Evolutionary conservation across 2,888 invertebrate species (phyloP).

Genomic region (Andrena fulva): DNA sequence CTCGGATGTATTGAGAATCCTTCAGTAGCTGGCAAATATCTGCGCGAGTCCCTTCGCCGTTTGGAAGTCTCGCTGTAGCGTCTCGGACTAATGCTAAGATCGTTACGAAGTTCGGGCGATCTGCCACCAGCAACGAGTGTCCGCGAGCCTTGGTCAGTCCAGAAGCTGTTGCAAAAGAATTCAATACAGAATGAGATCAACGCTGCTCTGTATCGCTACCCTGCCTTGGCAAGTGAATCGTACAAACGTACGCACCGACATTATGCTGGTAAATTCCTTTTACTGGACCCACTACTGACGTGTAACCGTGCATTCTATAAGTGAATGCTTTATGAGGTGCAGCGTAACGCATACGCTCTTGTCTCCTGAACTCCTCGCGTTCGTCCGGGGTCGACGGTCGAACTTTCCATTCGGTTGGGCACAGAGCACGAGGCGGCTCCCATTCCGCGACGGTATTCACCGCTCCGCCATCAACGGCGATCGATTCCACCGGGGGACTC

Average conservation of each 20-base stretch:
- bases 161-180: conserved; percentile 63
- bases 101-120: conserved; percentile 95
- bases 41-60: conserved; percentile 96
- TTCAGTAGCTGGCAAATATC: conserved; percentile 95
- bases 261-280: conserved; percentile 91
- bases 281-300: conserved; percentile 93
- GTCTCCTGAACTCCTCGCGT: conserved; percentile 90
- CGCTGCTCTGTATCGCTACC: background rate
- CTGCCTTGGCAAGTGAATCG: background rate
- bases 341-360: conserved; percentile 94
- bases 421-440: conserved; percentile 86
- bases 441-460: conserved; percentile 78
- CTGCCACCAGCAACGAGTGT: conserved; percentile 92
- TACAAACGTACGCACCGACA: conserved; percentile 82
- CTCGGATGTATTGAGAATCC: conserved; percentile 89
- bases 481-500: conserved; percentile 76
- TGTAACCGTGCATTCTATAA: conserved; percentile 94
- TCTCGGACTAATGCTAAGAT: conserved; percentile 96
- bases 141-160: conserved; percentile 90
- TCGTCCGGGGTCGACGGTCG: conserved; percentile 92
- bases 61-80: conserved; percentile 96
- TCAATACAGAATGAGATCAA: background rate
- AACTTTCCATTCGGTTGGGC: conserved; percentile 93
- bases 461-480: conserved; percentile 76
- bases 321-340: conserved; percentile 97